phyloP scores from a whole-genome alignment of 1,140 invertebrate genomes.

The Carposina sasakii region DNA sequence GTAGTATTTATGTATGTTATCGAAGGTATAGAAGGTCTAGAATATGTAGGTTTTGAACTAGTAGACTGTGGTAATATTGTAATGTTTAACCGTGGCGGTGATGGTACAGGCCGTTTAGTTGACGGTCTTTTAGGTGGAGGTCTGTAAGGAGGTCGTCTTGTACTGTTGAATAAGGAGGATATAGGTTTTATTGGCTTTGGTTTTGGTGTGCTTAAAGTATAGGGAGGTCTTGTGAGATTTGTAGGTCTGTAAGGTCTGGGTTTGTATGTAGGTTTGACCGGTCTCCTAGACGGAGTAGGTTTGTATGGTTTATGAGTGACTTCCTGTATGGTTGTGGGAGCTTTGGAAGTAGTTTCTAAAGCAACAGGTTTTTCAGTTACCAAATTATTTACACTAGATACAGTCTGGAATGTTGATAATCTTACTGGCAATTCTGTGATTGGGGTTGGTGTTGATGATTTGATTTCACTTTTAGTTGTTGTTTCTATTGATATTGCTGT shows the following conservation, averaged over 20 bases:
- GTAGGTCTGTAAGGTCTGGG: conserved; percentile 51
- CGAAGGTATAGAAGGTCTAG: conserved; percentile 46
- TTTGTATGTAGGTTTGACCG: conserved; percentile 44
- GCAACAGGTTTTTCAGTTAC: conserved; percentile 32
- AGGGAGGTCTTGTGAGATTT: conserved; percentile 45
- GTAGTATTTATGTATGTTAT: conserved; percentile 68
- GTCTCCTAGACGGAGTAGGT: conserved; percentile 39
- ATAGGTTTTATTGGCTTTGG: conserved; percentile 58
- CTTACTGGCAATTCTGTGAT: conserved; percentile 60
- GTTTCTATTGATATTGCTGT: conserved; percentile 29
- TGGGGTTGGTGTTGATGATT: conserved; percentile 23
- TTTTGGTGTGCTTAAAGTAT: conserved; percentile 37
- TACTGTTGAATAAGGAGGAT: conserved; percentile 38
- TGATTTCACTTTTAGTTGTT: conserved; percentile 37
- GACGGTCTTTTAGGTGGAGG: conserved; percentile 50
- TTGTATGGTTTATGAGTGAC: conserved; percentile 32
- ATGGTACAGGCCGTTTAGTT: conserved; percentile 56
- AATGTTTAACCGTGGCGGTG: conserved; percentile 69
- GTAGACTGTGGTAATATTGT: conserved; percentile 72
- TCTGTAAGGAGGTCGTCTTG: conserved; percentile 51
- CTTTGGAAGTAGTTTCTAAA: no score
- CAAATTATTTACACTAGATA: conserved; percentile 46
- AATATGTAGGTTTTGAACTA: conserved; percentile 51
- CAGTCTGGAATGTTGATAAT: conserved; percentile 71
- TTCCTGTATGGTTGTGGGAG: conserved; percentile 17